Base-by-base conservation (phyloP, 1,140 invertebrate species). In the Goniozus legneri region DNA sequence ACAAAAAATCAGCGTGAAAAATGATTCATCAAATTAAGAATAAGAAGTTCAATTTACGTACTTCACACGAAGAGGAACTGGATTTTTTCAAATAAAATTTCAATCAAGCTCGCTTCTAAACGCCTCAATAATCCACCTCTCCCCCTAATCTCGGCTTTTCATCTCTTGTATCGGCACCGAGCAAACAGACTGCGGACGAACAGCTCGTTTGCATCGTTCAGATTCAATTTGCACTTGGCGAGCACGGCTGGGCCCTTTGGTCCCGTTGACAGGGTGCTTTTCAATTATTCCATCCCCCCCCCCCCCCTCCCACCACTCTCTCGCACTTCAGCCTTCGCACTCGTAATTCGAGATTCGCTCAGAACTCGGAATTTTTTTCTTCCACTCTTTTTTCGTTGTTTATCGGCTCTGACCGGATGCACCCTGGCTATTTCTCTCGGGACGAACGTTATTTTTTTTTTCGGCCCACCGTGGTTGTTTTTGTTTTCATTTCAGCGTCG, bases 181-280 rank as follows among this genome's bases (percentile, higher is more conserved):
- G 39, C 48, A 58, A 64, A 54, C 54, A 56, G 52, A 54, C 51
- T 47, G 48, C 43, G 42, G 19, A 19, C 22, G 39, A 21, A 34
- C 41, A 40, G 21, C 38, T 14, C 47, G 22, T 27, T 34, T 31
- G 46, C 46, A 44, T 52, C 42, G 44, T 33, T 47, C 41, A 34
- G 53, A 52, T 55, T 65, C 60, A 57, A 64, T 64, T 62, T 62
- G 53, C 57, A 58, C 54, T 64, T 60, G 60, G 51, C 51, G 50
- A n/a, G n/a, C n/a, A n/a, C n/a, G n/a, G n/a, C n/a, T n/a, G 44
- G 46, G 49, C 44, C 50, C 50, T 60, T 58, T 60, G 46, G 38
- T 47, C 22, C 42, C 37, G 27, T 42, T 47, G 51, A 60, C 51
- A 48, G 49, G 52, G 47, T 60, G 54, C 63, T 61, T 62, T 64